Evolutionary conservation across 2,113 vertebrate species (phyloP), one percentile per base, ranked within the genome.

Genomic region (Phylloscopus trochilus): DNA sequence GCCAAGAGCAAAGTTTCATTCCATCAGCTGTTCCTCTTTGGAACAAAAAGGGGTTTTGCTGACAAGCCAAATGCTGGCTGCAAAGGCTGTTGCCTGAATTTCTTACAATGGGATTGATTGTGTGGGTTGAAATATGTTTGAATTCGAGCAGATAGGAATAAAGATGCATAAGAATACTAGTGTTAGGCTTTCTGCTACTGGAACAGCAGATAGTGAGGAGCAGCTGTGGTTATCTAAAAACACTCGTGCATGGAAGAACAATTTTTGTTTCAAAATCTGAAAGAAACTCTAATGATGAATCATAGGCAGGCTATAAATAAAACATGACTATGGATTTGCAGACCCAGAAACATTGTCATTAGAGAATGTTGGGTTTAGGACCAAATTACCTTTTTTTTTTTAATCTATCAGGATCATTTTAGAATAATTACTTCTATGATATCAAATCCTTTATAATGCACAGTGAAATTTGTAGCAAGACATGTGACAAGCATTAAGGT

Each of bases 241-340:
- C 58, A 78, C 72, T 95, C 10, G 2, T 68, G 80, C 82, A 93
- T 87, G 75, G 47, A 95, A 90, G 96, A 95, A 92, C 80, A 72
- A 86, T 96, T 97, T 97, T 97, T 96, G 92, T 97, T 97, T 95
- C 95, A 97, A 96, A 96, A 97, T 96, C 87, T 98, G 97, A 98
- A 98, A 97, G 96, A 97, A 98, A 96, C 86, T 95, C 82, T 97
- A 97, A 98, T 96, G 93, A 97, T 97, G 97, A 98, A 97, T 98
- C 97, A 97, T 96, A 95, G 86, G 44, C 82, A 51, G 51, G 81
- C 96, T 97, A 98, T 98, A 98, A 98, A 98, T 98, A 98, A 98
- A 97, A 97, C 88, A 97, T 97, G 95, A 97, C 93, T 96, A 76
- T 88, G 93, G 89, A 96, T 97, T 96, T 94, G 90, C 93, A 98